Percentiles rank a stretch among this genome's conserved stretches.
phyloP scores from a whole-genome alignment of 2,888 invertebrate genomes.

The Rhamnusium bicolor region DNA sequence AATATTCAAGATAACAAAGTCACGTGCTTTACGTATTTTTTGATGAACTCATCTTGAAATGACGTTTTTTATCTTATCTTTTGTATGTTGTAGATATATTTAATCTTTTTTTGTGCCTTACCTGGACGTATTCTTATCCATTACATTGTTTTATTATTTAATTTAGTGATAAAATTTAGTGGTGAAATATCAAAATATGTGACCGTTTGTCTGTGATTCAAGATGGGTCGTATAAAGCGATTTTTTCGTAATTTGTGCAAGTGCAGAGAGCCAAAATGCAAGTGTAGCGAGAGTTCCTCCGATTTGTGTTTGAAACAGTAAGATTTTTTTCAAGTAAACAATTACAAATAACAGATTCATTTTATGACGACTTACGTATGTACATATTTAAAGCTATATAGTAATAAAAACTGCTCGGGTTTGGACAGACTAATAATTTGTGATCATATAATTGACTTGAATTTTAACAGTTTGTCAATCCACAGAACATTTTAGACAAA shows the following conservation, averaged over 20 bases:
- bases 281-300: conserved; percentile 43
- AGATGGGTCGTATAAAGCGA: conserved; percentile 58
- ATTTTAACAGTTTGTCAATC: too few species aligned
- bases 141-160: too few species aligned
- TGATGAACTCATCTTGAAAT: conserved; percentile 8
- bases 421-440: too few species aligned
- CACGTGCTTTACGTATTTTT: background rate
- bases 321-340: conserved; percentile 14
- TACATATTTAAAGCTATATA: too few species aligned
- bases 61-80: conserved; percentile 16
- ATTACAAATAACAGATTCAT: too few species aligned
- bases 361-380: too few species aligned
- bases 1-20: background rate
- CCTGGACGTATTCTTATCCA: too few species aligned
- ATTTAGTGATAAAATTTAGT: too few species aligned
- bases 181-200: conserved; percentile 12
- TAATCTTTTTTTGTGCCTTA: background rate
- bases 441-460: too few species aligned
- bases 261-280: conserved; percentile 43
- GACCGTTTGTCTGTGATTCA: background rate
- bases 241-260: conserved; percentile 58
- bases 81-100: conserved; percentile 16
- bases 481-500: too few species aligned
- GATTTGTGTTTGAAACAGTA: conserved; percentile 44
- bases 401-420: too few species aligned